phyloP scores from a whole-genome alignment of 35 echinoderm and acorn worm species.

The Apostichopus japonicus region DNA sequence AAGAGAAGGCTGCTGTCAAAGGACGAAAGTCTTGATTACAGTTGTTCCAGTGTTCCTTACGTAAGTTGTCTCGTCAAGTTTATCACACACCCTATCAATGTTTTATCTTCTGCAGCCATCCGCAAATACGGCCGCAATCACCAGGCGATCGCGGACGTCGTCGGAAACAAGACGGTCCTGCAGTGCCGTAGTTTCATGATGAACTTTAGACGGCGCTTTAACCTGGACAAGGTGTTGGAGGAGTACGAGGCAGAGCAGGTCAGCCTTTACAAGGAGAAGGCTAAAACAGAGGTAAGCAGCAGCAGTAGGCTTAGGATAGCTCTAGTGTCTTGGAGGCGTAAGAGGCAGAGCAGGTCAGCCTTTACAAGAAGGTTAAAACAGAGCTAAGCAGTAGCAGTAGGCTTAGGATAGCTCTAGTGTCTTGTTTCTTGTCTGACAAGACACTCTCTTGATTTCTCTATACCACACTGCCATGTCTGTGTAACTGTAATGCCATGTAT shows the following conservation, averaged over 20 bases:
- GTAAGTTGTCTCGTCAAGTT: too few species aligned
- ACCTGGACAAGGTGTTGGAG: conserved; percentile 91
- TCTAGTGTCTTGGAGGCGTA: conserved; percentile 68
- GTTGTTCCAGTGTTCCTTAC: too few species aligned
- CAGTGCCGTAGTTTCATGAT: conserved; percentile 93
- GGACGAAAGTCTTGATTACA: too few species aligned
- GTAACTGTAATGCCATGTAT: too few species aligned
- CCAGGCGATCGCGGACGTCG: conserved; percentile 89
- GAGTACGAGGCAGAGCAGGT: conserved; percentile 91
- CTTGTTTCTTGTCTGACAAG: too few species aligned
- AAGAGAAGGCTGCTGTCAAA: too few species aligned
- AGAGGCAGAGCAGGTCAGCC: conserved; percentile 77
- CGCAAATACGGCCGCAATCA: conserved; percentile 91
- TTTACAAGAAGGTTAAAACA: conserved; percentile 56
- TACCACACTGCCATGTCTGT: too few species aligned
- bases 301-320: too few species aligned
- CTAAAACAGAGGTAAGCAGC: conserved; percentile 48
- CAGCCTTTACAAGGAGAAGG: conserved; percentile 61
- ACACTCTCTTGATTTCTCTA: too few species aligned
- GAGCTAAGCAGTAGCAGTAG: not conserved
- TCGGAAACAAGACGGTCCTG: conserved; percentile 92
- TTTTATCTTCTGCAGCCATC: conserved; percentile 61
- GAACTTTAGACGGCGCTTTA: conserved; percentile 88
- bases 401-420: too few species aligned
- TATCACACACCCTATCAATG: not conserved